A percentile compares a stretch with the other conserved stretches of the same genome.
These are phyloP conservation scores for Orcinus orca DNA, from an alignment of 2,113 vertebrate species.

Conservation along the genomic window DNA sequence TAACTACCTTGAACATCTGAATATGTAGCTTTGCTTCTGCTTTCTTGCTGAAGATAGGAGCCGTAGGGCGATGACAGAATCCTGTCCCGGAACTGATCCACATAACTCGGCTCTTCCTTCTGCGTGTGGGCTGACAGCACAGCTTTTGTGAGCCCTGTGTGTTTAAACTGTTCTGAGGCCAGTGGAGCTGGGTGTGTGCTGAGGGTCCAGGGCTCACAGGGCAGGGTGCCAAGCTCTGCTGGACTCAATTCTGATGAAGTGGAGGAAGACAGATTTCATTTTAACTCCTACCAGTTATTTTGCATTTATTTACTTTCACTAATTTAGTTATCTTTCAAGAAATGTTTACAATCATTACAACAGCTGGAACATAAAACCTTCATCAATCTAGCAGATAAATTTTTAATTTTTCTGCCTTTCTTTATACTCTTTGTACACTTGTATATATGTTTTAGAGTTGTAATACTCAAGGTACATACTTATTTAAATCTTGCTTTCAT, in stretches of 20 bases:
- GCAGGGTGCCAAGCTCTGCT: constrained; percentile 82
- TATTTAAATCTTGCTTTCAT: background rate
- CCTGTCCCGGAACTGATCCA: constrained; percentile 88
- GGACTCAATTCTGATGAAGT: constrained; percentile 84
- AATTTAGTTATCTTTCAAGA: background rate
- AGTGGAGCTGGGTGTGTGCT: constrained; percentile 54
- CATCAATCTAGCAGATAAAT: background rate
- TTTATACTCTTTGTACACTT: background rate
- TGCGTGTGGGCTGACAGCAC: constrained; percentile 91
- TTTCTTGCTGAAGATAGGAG: constrained; percentile 86
- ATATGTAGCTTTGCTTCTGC: constrained; percentile 79
- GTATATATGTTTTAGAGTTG: background rate
- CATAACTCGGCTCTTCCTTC: constrained; percentile 91
- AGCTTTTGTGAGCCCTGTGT: constrained; percentile 89
- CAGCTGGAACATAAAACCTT: background rate
- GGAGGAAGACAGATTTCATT: background rate
- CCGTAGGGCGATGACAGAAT: constrained; percentile 89
- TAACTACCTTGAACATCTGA: constrained; percentile 85
- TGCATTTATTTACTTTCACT: background rate
- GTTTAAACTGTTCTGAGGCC: constrained; percentile 79
- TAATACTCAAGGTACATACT: background rate
- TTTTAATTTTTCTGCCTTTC: background rate
- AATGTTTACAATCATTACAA: background rate
- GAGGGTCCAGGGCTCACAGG: constrained; percentile 75
- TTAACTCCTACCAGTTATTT: background rate